Percentiles rank a stretch among this genome's conserved stretches.
Evolutionary conservation across 2,888 invertebrate species (phyloP).

Genomic region (Leistus spinibarbis): DNA sequence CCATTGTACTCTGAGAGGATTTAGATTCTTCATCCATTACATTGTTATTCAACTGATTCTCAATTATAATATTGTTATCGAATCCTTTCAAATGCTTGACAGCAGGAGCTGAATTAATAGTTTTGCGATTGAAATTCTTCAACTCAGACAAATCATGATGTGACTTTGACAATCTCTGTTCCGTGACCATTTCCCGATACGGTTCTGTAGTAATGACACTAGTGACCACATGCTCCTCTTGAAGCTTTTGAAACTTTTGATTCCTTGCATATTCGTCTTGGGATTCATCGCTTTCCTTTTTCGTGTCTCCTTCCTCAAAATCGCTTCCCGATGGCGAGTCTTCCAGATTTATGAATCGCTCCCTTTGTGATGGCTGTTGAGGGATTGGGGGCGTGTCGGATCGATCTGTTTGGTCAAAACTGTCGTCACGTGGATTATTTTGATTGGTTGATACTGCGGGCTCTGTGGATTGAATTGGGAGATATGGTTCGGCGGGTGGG

Average conservation of each 20-base stretch:
- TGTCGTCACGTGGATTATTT: slow-evolving; percentile 47
- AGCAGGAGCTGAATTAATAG: slow-evolving; percentile 52
- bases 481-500: slow-evolving; percentile 52
- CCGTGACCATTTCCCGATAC: slow-evolving; percentile 22
- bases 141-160: slow-evolving; percentile 52
- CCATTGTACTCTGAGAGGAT: slow-evolving; percentile 15
- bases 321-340: slow-evolving; percentile 18
- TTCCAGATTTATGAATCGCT: slow-evolving; percentile 43
- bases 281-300: slow-evolving; percentile 20
- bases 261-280: slow-evolving; percentile 23
- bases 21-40: slow-evolving; percentile 28
- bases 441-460: slow-evolving; percentile 46
- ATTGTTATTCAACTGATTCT: slow-evolving; percentile 18
- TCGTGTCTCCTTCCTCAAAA: slow-evolving; percentile 23
- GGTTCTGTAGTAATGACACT: slow-evolving; percentile 10
- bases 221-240: slow-evolving; percentile 14
- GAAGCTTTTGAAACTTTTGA: slow-evolving; percentile 27
- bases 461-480: slow-evolving; percentile 54
- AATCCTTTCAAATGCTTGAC: slow-evolving; percentile 24
- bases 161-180: slow-evolving; percentile 49
- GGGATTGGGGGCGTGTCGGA: slow-evolving; percentile 26
- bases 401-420: slow-evolving; percentile 31
- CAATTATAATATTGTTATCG: slow-evolving; percentile 12
- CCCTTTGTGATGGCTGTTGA: slow-evolving; percentile 12
- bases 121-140: slow-evolving; percentile 47